A percentile compares a stretch with the other conserved stretches of the same genome.
phyloP scores from a whole-genome alignment of 2,888 invertebrate species.

The Scaptomyza parva region DNA sequence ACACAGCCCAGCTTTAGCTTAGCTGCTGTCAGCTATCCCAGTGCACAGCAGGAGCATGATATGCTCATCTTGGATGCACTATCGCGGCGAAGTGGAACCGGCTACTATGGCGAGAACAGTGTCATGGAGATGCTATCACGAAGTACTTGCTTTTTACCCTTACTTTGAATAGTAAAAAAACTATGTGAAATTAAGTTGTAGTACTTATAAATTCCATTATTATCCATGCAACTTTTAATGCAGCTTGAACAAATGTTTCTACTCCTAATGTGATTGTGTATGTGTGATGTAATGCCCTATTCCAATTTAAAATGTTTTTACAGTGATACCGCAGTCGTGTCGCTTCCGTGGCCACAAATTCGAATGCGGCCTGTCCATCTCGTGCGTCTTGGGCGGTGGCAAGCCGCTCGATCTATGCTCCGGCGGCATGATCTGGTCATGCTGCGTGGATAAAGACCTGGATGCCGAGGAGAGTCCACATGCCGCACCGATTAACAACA shows the following conservation, averaged over 20 bases:
- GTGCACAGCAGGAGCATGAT: slow-evolving; percentile 89
- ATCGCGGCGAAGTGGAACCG: slow-evolving; percentile 86
- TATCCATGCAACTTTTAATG: no score
- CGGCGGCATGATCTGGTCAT: slow-evolving; percentile 97
- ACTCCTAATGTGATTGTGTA: slow-evolving; percentile 20
- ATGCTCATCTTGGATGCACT: slow-evolving; percentile 90
- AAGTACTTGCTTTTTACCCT: slow-evolving; percentile 86
- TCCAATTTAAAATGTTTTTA: slow-evolving; percentile 80
- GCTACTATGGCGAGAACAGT: slow-evolving; percentile 87
- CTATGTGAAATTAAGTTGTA: not conserved
- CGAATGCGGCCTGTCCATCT: slow-evolving; percentile 95
- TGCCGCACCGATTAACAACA: slow-evolving; percentile 91
- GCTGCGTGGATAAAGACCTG: slow-evolving; percentile 93
- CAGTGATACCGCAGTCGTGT: slow-evolving; percentile 95
- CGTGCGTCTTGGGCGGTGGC: slow-evolving; percentile 95
- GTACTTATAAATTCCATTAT: no score
- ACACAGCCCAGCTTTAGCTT: slow-evolving; percentile 25
- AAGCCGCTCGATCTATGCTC: slow-evolving; percentile 95
- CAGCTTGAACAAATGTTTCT: no score
- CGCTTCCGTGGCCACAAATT: slow-evolving; percentile 94
- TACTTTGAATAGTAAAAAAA: slow-evolving; percentile 5
- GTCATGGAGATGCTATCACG: slow-evolving; percentile 94
- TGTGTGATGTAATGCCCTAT: slow-evolving; percentile 46
- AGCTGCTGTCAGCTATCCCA: slow-evolving; percentile 74
- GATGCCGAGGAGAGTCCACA: slow-evolving; percentile 86